Conservation (phyloP, 2,888 invertebrate genomes). For the Drosophila aldrichi region DNA sequence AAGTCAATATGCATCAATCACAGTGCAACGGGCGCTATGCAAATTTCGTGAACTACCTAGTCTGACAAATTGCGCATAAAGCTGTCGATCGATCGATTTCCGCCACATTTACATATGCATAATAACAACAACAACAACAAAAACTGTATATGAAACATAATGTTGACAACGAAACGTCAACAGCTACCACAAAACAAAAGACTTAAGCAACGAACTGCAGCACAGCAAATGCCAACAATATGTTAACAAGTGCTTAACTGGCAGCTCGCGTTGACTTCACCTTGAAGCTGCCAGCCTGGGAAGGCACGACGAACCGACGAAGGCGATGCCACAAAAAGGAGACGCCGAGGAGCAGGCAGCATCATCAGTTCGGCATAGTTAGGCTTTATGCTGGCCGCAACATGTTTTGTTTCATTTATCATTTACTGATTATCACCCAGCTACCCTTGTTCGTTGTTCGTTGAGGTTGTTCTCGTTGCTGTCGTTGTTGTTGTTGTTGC, state of each 20-base stretch:
- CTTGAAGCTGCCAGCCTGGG: conserved; percentile 52
- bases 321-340: neutral
- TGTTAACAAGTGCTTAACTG: conserved; percentile 82
- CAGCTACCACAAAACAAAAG: conserved; percentile 67
- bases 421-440: conserved; percentile 77
- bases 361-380: conserved; percentile 32
- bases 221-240: conserved; percentile 74
- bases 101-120: conserved; percentile 61
- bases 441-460: conserved; percentile 52
- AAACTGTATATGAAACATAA: conserved; percentile 45
- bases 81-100: conserved; percentile 75
- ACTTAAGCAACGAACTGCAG: conserved; percentile 65
- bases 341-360: neutral
- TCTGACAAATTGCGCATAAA: conserved; percentile 82
- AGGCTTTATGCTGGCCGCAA: conserved; percentile 51
- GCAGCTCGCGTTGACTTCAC: conserved; percentile 66
- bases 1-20: conserved; percentile 69
- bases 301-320: conserved; percentile 17
- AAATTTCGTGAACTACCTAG: conserved; percentile 73
- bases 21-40: conserved; percentile 68
- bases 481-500: neutral
- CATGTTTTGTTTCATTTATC: conserved; percentile 77
- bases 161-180: conserved; percentile 80
- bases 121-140: conserved; percentile 2
- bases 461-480: conserved; percentile 22